Evolutionary conservation across 2,888 invertebrate species (phyloP).

Genomic region (Tanytarsus gracilentus): DNA sequence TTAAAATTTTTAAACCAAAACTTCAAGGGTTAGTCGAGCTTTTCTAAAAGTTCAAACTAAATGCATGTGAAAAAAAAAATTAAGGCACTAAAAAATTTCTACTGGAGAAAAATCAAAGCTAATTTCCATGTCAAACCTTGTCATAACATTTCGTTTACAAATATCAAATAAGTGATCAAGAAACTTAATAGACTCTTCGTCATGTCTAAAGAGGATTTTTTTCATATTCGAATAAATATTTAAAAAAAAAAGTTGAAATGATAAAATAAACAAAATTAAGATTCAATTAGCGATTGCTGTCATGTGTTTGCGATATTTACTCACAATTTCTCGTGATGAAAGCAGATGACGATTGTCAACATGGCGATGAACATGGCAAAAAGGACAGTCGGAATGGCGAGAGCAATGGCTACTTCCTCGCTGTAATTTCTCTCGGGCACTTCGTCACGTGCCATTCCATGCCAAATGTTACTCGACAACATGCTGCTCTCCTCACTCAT

Average conservation of each 20-base stretch:
- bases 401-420: slow-evolving; percentile 58
- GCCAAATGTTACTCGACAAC: slow-evolving; percentile 46
- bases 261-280: neutral
- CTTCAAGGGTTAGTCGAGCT: no score
- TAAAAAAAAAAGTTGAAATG: neutral
- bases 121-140: slow-evolving; percentile 15
- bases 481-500: slow-evolving; percentile 28
- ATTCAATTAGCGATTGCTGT: neutral
- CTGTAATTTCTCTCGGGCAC: slow-evolving; percentile 61
- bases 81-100: no score
- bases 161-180: slow-evolving; percentile 62
- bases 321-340: slow-evolving; percentile 69
- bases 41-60: no score
- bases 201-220: slow-evolving; percentile 48
- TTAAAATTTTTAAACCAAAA: neutral
- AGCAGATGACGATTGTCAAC: slow-evolving; percentile 63
- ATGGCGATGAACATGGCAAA: slow-evolving; percentile 57
- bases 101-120: neutral
- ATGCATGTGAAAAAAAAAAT: no score
- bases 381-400: slow-evolving; percentile 59
- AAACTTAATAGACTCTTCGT: slow-evolving; percentile 57
- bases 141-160: slow-evolving; percentile 51
- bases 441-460: slow-evolving; percentile 50
- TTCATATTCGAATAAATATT: slow-evolving; percentile 13
- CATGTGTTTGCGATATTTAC: slow-evolving; percentile 45